These are phyloP conservation scores for Tiaroga cobitis DNA, from an alignment of 2,797 vertebrate genomes.

Conservation along the genomic window DNA sequence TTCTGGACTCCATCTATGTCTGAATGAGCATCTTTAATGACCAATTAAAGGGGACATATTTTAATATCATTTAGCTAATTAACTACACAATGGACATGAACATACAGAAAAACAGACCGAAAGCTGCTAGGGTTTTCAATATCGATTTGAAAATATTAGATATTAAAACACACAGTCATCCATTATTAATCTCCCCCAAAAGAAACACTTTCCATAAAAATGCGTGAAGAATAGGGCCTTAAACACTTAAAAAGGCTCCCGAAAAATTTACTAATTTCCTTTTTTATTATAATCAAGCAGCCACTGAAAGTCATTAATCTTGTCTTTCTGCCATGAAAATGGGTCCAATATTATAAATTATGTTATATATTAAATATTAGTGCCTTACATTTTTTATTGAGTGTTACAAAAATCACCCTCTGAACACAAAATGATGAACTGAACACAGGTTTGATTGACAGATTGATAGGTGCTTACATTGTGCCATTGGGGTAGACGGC, in stretches of 20 bases:
- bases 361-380: not conserved
- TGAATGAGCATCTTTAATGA: not conserved
- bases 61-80: not conserved
- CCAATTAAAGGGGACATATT: not conserved
- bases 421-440: not conserved
- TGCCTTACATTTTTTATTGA: not conserved
- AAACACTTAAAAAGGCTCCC: not conserved
- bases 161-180: not conserved
- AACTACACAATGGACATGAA: not conserved
- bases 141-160: not conserved
- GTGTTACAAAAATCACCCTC: not conserved
- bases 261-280: not conserved
- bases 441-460: conserved; percentile 4
- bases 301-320: no score
- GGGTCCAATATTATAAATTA: not conserved
- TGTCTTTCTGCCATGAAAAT: not conserved
- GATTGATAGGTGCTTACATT: conserved; percentile 76
- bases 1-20: not conserved
- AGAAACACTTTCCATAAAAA: not conserved
- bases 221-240: not conserved
- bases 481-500: conserved; percentile 93
- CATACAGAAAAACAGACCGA: not conserved
- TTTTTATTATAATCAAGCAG: not conserved
- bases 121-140: not conserved
- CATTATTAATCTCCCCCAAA: not conserved